Evolutionary conservation across 2,797 vertebrate species (phyloP).

Genomic region (Glossophaga mutica): DNA sequence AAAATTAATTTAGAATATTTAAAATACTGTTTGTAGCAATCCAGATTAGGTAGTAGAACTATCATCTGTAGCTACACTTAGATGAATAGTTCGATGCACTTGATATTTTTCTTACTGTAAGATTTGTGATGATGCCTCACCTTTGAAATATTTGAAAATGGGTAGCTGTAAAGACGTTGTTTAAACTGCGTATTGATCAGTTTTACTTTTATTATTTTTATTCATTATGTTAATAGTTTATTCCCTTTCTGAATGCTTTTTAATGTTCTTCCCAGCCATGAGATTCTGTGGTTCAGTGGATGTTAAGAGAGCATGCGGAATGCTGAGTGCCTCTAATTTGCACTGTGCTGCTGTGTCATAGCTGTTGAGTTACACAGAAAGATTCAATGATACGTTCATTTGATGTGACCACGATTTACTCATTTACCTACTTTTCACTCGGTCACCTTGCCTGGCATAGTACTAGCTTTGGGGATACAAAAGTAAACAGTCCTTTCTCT

Average conservation of each 20-base stretch:
- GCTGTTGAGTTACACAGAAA: not conserved
- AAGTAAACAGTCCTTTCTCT: not conserved
- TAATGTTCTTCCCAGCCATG: not conserved
- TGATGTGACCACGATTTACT: not conserved
- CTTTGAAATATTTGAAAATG: conserved; percentile 17
- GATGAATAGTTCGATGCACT: not conserved
- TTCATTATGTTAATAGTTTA: conserved; percentile 18
- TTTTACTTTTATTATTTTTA: not conserved
- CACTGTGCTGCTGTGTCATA: not conserved
- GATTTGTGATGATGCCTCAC: not conserved
- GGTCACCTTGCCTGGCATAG: not conserved
- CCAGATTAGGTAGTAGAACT: not conserved
- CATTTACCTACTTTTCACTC: not conserved
- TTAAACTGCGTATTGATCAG: not conserved
- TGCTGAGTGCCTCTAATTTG: not conserved
- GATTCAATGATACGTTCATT: not conserved
- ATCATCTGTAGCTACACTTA: not conserved
- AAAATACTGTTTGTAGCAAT: not conserved
- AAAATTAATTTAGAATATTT: not conserved
- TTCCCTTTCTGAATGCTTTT: not conserved
- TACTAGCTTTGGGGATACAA: not conserved
- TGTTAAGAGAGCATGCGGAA: not conserved
- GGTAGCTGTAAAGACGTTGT: not conserved
- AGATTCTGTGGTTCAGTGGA: not conserved
- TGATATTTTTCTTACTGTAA: not conserved